These are phyloP conservation scores for Cyclopterus lumpus DNA, from an alignment of 2,797 vertebrate species.

Conservation along the genomic window DNA sequence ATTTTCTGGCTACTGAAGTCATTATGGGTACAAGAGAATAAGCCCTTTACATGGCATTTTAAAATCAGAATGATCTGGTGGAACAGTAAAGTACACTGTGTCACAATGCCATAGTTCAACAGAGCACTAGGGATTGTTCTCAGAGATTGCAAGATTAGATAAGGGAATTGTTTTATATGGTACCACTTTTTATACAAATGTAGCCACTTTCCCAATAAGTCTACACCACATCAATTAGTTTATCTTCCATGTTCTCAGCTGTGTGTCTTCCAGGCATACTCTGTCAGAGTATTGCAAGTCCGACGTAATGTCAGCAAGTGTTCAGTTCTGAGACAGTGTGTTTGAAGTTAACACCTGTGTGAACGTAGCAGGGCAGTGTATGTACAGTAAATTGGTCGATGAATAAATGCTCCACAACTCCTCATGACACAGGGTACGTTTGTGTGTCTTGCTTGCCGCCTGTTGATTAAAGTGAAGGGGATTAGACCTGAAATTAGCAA, in stretches of 20 bases:
- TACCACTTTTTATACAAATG: neutral
- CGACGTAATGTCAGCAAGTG: neutral
- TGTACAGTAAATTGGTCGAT: neutral
- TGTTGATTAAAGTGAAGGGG: neutral
- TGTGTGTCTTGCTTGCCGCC: neutral
- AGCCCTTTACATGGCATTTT: constrained; percentile 6
- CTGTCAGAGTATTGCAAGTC: neutral
- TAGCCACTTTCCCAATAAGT: neutral
- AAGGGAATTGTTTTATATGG: constrained; percentile 12
- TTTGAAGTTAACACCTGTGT: neutral
- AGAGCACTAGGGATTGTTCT: neutral
- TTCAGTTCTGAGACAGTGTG: neutral
- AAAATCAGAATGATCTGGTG: neutral
- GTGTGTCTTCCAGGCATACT: neutral
- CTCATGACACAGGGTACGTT: neutral
- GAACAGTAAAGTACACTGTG: neutral
- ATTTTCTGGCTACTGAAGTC: neutral
- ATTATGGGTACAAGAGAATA: neutral
- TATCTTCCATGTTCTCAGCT: neutral
- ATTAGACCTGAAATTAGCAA: neutral
- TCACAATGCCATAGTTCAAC: neutral
- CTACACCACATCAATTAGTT: neutral
- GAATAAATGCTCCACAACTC: neutral
- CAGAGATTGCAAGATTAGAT: constrained; percentile 14
- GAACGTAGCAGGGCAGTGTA: neutral